phyloP scores from a whole-genome alignment of 2,888 invertebrate genomes.

The Pterostichus niger region DNA sequence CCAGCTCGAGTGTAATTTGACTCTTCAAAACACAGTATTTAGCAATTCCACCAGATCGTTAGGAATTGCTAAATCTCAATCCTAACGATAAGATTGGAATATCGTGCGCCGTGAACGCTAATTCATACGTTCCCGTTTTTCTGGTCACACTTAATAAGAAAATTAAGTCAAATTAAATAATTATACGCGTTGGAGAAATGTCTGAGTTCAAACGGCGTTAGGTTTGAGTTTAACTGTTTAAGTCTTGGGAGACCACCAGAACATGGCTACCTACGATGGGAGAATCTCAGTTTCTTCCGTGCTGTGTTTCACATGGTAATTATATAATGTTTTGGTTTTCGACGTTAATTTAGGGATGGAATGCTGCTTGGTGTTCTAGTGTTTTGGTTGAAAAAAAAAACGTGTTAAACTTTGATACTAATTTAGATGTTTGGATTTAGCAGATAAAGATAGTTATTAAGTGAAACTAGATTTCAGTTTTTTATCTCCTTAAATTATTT shows the following conservation, averaged over 20 bases:
- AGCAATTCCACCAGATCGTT: constrained; percentile 65
- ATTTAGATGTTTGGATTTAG: constrained; percentile 51
- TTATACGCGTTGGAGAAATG: constrained; percentile 51
- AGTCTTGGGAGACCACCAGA: constrained; percentile 39
- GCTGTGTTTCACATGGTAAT: constrained; percentile 28
- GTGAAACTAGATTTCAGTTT: constrained; percentile 2
- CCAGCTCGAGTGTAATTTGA: constrained; percentile 58
- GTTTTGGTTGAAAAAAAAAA: not conserved
- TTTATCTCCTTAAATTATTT: not conserved
- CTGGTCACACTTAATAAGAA: constrained; percentile 65
- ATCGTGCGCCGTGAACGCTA: constrained; percentile 55
- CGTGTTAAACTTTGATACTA: constrained; percentile 42
- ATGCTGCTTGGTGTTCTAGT: constrained; percentile 20
- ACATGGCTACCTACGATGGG: constrained; percentile 26
- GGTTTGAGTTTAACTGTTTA: constrained; percentile 34
- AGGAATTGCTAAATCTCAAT: constrained; percentile 56
- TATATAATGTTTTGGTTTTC: constrained; percentile 37
- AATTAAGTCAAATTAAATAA: constrained; percentile 65
- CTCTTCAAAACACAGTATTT: constrained; percentile 65
- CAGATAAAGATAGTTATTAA: constrained; percentile 23
- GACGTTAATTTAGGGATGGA: constrained; percentile 40
- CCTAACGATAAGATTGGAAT: constrained; percentile 65
- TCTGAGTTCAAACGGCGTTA: constrained; percentile 40
- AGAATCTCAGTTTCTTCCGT: constrained; percentile 27
- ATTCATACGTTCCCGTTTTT: constrained; percentile 54